Conservation (phyloP, 2,113 vertebrate genomes). For the Cathartes aura region DNA sequence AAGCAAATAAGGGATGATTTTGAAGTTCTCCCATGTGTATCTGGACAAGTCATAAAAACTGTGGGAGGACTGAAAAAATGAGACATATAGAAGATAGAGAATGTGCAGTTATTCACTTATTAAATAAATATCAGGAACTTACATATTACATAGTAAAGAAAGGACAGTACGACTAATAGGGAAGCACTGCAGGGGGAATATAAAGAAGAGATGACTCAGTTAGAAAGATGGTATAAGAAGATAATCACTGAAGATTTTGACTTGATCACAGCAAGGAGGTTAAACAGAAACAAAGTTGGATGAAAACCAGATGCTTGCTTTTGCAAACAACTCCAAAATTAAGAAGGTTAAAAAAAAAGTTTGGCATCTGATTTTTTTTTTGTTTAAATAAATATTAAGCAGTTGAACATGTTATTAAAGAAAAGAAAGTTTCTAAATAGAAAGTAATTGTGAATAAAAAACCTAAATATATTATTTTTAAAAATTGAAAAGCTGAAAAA, state of each 20-base stretch:
- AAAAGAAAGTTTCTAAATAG: neutral
- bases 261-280: neutral
- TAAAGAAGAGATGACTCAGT: conserved; percentile 21
- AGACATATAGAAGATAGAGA: neutral
- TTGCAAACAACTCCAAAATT: neutral
- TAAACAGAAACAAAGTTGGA: neutral
- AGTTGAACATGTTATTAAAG: neutral
- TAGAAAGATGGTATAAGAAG: neutral
- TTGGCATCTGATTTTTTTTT: neutral
- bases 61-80: neutral
- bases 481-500: neutral
- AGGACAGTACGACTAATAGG: neutral
- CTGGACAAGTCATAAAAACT: neutral
- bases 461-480: neutral
- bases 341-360: neutral
- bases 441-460: neutral
- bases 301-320: conserved; percentile 18
- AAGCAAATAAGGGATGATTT: neutral
- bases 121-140: neutral
- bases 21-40: neutral
- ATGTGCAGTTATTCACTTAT: neutral
- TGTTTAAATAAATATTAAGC: neutral
- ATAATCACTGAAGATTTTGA: neutral
- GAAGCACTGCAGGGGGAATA: neutral
- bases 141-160: neutral